Conservation (phyloP, 2,113 vertebrate species). For the Calidris pygmaea region DNA sequence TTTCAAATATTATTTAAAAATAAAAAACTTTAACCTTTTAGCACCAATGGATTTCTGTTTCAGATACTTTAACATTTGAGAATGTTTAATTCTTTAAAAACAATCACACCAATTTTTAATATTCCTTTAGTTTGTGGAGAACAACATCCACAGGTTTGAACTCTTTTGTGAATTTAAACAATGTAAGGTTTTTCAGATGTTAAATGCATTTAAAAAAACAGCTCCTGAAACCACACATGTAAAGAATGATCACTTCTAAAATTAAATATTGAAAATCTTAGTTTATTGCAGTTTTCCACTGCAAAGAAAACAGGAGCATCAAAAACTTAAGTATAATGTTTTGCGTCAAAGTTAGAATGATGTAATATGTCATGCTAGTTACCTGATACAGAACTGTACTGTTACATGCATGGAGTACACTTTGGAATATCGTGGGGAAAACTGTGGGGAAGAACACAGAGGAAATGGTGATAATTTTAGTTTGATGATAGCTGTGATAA, state of each 20-base stretch:
- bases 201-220: background rate
- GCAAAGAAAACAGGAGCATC: background rate
- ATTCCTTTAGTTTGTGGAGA: background rate
- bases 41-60: background rate
- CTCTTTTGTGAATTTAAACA: background rate
- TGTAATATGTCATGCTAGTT: background rate
- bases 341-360: background rate
- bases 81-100: background rate
- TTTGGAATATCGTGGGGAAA: background rate
- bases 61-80: background rate
- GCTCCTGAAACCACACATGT: background rate
- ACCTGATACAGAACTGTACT: background rate
- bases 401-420: background rate
- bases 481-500: background rate
- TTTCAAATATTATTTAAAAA: constrained; percentile 34
- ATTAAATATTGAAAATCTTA: background rate
- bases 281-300: background rate
- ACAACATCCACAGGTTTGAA: background rate
- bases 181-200: background rate
- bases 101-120: background rate
- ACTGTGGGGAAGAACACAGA: background rate
- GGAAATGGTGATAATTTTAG: background rate
- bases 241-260: background rate
- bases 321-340: background rate
- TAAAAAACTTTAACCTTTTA: constrained; percentile 33